These are phyloP conservation scores for Seriola rivoliana DNA, from an alignment of 2,113 vertebrate genomes.

Conservation along the genomic window DNA sequence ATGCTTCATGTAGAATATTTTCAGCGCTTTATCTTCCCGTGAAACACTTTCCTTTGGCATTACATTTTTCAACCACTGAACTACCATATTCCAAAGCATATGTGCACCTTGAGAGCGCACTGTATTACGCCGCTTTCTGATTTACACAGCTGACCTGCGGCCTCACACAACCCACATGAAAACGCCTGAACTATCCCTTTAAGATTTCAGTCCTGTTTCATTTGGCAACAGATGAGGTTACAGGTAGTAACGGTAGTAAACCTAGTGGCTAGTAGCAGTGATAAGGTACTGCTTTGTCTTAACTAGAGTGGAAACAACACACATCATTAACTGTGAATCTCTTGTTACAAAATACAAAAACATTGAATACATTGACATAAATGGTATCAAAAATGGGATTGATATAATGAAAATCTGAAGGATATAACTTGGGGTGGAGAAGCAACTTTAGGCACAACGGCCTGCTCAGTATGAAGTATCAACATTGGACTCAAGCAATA, in stretches of 20 bases:
- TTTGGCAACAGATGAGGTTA: not conserved
- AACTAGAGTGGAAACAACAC: no score
- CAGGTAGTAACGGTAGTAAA: not conserved
- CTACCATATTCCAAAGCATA: no score
- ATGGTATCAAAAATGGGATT: not conserved
- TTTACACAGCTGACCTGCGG: no score
- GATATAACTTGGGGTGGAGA: not conserved
- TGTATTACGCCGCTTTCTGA: no score
- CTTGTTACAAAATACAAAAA: not conserved
- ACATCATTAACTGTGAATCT: not conserved
- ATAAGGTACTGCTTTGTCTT: no score
- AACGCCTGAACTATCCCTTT: no score
- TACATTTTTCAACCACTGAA: no score
- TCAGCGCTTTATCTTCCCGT: no score
- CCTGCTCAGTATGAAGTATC: not conserved
- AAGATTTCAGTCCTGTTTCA: not conserved
- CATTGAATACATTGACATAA: not conserved
- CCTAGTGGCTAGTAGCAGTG: not conserved
- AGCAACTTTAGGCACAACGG: not conserved
- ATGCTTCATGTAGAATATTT: no score
- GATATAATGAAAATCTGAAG: not conserved
- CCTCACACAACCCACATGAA: no score
- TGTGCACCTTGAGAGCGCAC: no score
- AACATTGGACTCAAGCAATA: conserved; percentile 35
- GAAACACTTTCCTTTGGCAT: no score